phyloP scores from a whole-genome alignment of 2,888 invertebrate genomes.

The Noctua janthe region DNA sequence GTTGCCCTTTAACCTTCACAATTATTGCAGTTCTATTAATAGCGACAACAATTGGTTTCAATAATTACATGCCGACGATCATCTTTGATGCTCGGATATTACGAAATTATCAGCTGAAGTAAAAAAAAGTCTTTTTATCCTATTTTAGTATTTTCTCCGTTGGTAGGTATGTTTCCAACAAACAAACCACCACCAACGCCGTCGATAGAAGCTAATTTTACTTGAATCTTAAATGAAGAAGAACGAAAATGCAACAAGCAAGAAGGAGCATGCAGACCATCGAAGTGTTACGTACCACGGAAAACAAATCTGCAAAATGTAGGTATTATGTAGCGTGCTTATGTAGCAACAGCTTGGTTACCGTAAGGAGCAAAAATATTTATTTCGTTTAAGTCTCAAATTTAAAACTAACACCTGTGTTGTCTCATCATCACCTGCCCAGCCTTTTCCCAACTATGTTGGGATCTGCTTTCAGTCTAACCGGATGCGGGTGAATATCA shows the following conservation, averaged over 20 bases:
- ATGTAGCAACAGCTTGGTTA: not conserved
- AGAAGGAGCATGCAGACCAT: not conserved
- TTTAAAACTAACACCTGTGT: too few species aligned
- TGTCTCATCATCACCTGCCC: too few species aligned
- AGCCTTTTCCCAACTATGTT: too few species aligned
- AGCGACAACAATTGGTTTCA: constrained; percentile 85
- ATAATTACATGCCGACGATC: constrained; percentile 77
- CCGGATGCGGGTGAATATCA: too few species aligned
- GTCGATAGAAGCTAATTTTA: not conserved
- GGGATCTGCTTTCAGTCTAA: too few species aligned
- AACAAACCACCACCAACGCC: not conserved
- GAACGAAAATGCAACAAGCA: not conserved
- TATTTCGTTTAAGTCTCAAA: too few species aligned
- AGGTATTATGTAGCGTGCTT: not conserved
- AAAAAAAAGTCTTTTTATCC: constrained; percentile 8
- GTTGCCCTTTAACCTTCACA: constrained; percentile 85
- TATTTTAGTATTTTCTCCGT: not conserved
- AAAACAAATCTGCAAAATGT: not conserved
- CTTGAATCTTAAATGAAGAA: not conserved
- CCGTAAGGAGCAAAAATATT: not conserved
- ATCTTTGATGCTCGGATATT: constrained; percentile 68
- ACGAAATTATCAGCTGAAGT: constrained; percentile 55
- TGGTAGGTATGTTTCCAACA: not conserved
- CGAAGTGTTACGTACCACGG: not conserved
- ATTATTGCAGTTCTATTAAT: constrained; percentile 84